A percentile compares a stretch with the other conserved stretches of the same genome.
These are phyloP conservation scores for Brachionus manjavacas DNA, from an alignment of 1,140 invertebrate genomes.

Conservation along the genomic window DNA sequence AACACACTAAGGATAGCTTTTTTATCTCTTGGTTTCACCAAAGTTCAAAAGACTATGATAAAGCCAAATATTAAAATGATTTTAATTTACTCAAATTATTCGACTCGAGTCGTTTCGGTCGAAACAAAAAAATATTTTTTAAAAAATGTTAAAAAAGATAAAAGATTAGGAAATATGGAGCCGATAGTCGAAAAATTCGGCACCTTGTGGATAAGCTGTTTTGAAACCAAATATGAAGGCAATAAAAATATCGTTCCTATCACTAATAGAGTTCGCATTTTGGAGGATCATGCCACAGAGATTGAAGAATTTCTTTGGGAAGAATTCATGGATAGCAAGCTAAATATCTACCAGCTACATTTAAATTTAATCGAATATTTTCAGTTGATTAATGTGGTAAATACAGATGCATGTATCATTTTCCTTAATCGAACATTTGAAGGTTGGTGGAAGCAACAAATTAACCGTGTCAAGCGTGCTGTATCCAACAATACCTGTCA, in stretches of 20 bases:
- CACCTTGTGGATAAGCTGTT: not conserved
- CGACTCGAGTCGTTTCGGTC: not conserved
- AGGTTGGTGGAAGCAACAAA: constrained; percentile 16
- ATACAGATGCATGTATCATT: not conserved
- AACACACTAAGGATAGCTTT: not conserved
- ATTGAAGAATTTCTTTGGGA: constrained; percentile 23
- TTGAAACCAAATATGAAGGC: not conserved
- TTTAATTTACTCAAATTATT: not conserved
- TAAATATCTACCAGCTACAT: not conserved
- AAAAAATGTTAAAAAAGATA: constrained; percentile 12
- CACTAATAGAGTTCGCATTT: not conserved
- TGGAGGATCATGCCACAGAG: not conserved
- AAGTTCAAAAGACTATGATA: not conserved
- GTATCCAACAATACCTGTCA: not conserved
- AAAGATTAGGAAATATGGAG: not conserved
- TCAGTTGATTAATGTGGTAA: not conserved
- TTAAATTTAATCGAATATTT: constrained; percentile 25
- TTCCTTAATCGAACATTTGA: constrained; percentile 20
- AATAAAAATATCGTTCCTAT: not conserved
- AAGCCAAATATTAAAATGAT: not conserved
- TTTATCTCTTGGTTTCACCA: not conserved
- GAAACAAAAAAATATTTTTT: not conserved
- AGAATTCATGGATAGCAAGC: not conserved
- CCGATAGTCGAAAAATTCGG: constrained; percentile 13
- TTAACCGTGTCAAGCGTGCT: not conserved